These are phyloP conservation scores for Halesus radiatus DNA, from an alignment of 1,140 invertebrate genomes.

Conservation along the genomic window DNA sequence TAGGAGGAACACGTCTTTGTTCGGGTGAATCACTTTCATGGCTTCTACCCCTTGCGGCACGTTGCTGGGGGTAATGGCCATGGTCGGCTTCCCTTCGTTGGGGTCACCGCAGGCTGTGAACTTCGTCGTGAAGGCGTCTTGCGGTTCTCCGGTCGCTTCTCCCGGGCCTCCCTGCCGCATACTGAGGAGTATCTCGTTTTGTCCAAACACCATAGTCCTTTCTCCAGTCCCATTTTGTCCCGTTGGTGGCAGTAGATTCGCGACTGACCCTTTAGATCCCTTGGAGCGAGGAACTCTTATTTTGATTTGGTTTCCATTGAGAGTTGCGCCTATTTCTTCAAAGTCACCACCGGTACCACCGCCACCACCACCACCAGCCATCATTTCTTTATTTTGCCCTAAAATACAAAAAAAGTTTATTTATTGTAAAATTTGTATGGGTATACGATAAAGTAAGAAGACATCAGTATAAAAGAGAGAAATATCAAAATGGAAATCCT, in stretches of 20 bases:
- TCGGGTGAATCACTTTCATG: slow-evolving; percentile 61
- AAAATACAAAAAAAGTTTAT: neutral
- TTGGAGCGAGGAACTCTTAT: slow-evolving; percentile 61
- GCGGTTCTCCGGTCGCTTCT: neutral
- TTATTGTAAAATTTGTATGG: too few species aligned
- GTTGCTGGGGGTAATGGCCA: slow-evolving; percentile 39
- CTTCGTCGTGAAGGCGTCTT: neutral
- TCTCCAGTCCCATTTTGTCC: neutral
- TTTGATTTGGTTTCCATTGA: slow-evolving; percentile 63
- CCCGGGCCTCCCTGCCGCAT: neutral
- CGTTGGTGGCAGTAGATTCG: neutral
- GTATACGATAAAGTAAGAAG: neutral
- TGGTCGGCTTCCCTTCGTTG: slow-evolving; percentile 51
- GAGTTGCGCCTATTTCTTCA: slow-evolving; percentile 62
- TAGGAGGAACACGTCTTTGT: slow-evolving; percentile 63
- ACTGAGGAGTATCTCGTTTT: slow-evolving; percentile 32
- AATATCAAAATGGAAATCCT: neutral
- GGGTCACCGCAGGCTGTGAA: slow-evolving; percentile 19
- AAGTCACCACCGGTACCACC: slow-evolving; percentile 3
- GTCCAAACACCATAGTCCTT: slow-evolving; percentile 19
- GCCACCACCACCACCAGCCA: neutral
- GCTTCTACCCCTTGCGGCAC: slow-evolving; percentile 40
- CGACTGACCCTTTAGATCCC: too few species aligned
- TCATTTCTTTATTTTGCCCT: neutral
- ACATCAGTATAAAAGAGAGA: neutral